These are phyloP conservation scores for Turnix velox DNA, from an alignment of 2,113 vertebrate genomes.

Conservation along the genomic window DNA sequence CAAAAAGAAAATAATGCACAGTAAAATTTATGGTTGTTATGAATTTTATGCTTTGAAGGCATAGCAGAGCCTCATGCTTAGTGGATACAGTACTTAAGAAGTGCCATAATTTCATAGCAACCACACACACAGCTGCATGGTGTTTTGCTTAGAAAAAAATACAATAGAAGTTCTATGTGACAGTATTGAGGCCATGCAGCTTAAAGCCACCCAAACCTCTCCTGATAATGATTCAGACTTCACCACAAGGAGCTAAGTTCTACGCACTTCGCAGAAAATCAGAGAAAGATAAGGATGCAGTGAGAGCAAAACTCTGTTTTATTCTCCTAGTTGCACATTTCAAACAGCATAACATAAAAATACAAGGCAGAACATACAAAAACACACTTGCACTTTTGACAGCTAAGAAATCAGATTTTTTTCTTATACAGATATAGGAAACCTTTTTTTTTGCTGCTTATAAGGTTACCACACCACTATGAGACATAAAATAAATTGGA, in stretches of 20 bases:
- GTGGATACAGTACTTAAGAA: background rate
- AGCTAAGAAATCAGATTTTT: background rate
- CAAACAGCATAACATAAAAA: background rate
- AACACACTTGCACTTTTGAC: background rate
- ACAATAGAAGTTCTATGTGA: background rate
- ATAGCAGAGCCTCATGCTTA: background rate
- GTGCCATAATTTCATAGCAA: background rate
- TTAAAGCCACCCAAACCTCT: background rate
- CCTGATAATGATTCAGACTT: background rate
- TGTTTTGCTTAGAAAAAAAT: background rate
- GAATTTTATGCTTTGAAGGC: background rate
- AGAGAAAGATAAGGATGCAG: background rate
- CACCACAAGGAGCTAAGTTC: background rate
- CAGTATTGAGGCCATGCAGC: background rate
- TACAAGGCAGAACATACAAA: background rate
- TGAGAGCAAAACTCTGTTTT: background rate
- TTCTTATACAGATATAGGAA: background rate
- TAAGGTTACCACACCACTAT: background rate
- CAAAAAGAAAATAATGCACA: background rate
- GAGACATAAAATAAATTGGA: background rate
- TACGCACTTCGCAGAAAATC: background rate
- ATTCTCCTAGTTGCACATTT: background rate
- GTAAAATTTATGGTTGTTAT: background rate
- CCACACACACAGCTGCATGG: background rate
- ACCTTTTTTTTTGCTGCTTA: no score